Evolutionary conservation across 2,888 invertebrate species (phyloP), one percentile per base, ranked within the genome.

Genomic region (Colletes collaris): DNA sequence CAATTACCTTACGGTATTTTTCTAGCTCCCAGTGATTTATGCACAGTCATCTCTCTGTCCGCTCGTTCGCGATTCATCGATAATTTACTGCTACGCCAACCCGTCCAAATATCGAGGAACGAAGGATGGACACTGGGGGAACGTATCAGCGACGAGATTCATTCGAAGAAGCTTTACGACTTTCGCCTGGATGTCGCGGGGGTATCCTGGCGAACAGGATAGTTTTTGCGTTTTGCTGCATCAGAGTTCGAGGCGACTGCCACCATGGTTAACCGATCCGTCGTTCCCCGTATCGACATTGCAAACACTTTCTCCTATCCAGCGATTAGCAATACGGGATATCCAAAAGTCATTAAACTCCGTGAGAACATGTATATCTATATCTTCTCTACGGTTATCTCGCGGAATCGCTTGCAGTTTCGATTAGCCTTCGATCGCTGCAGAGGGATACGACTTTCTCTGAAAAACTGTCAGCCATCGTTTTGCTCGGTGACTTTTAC

Each of bases 311-410:
- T 86, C 86, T 86, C 86, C 68, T 75, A 72, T 77, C 65, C 69
- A 37, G 37, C 66, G 74, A 86, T 81, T 81, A 79, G 72, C 59
- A 66, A 66, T 65, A 49, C 68, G 50, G 55, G 66, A 84, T 86
- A 86, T 82, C 78, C 77, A 71, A 83, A 85, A 85, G 77, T 68
- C 82, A 79, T 86, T 86, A 86, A 76, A 84, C 76, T 58, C 78
- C 71, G 60, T 63, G 76, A 65, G 78, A 79, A 76, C 71, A 56
- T 49, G 65, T 55, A 73, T 71, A 73, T 71, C 62, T 76, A 75
- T 71, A 62, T 64, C 76, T 73, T 11, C 19, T 6, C 10, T 6
- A 2, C 46, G 13, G 40, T 16, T 70, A 37, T 13, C 52, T 10
- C 19, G 19, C 53, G 13, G 8, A n/a, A 64, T 76, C 52, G 46